These are phyloP conservation scores for Taenaris catops DNA, from an alignment of 2,888 invertebrate species.

Conservation along the genomic window DNA sequence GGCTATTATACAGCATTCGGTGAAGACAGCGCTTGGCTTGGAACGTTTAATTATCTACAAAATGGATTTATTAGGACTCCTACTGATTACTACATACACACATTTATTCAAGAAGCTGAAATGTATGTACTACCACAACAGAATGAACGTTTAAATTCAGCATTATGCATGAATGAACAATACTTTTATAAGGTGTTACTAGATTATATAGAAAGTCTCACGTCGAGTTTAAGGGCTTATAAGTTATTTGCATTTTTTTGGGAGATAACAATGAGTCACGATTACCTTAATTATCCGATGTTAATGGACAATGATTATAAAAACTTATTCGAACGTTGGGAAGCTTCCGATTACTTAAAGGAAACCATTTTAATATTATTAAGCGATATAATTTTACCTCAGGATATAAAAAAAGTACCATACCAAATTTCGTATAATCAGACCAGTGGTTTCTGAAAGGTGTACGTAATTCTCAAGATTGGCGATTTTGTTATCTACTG, in stretches of 20 bases:
- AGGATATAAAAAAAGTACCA: background rate
- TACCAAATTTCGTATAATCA: no score
- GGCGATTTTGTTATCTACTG: background rate
- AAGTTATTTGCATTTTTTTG: slow-evolving; percentile 90
- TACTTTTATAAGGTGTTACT: slow-evolving; percentile 83
- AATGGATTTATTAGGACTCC: slow-evolving; percentile 85
- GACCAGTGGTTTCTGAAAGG: no score
- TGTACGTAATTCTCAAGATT: background rate
- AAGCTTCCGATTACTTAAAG: slow-evolving; percentile 71
- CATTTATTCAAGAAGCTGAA: slow-evolving; percentile 81
- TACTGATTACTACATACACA: slow-evolving; percentile 89
- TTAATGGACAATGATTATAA: slow-evolving; percentile 83
- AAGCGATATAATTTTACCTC: slow-evolving; percentile 79
- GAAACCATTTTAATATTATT: slow-evolving; percentile 85
- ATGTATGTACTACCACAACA: slow-evolving; percentile 81
- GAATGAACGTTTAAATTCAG: slow-evolving; percentile 76
- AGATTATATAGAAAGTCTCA: slow-evolving; percentile 83
- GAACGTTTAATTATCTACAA: slow-evolving; percentile 86
- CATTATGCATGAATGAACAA: slow-evolving; percentile 83
- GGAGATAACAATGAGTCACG: slow-evolving; percentile 89
- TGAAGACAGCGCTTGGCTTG: slow-evolving; percentile 87
- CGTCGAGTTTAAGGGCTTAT: slow-evolving; percentile 67
- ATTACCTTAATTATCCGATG: slow-evolving; percentile 86
- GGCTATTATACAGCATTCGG: slow-evolving; percentile 88
- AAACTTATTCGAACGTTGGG: slow-evolving; percentile 72